Base-by-base conservation (phyloP, 2,888 invertebrate genomes). In the Leptinotarsa tumamoca region DNA sequence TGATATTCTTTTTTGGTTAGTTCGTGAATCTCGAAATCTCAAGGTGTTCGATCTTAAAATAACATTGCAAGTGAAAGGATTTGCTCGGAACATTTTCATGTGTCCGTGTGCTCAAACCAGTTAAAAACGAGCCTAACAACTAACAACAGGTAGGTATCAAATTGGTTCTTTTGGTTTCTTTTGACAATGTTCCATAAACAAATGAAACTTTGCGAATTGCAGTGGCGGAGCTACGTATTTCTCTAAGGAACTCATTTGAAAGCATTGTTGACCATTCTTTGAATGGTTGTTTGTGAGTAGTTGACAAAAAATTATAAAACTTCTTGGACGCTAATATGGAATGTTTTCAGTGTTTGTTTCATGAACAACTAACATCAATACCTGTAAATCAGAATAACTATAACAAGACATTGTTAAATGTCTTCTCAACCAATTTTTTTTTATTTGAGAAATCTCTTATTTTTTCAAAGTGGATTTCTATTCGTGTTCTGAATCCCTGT, bases 101-200 rank as follows among this genome's bases (percentile, higher is more conserved):
- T 68, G 58, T 58, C 63, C 33, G 63, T 63, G 43, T 63, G 17
- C 69, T 70, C 49, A 58, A 67, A 76, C 67, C 51, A 72, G 73
- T 70, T 61, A 52, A 67, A 69, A 76, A 69, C 67, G 70, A 73
- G 72, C 67, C 72, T 76, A 61, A 76, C 76, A 71, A 76, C 72
- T 76, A 61, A 76, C 76, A 76, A 76, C 76, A 76, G 76, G 76
- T 76, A 70, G 76, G 73, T 76, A 72, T 76, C 70, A 67, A 73
- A 67, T 67, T 61, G 51, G 43, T 73, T 71, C 72, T 76, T 72
- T 68, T 72, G 51, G 43, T 71, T 66, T 63, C 43, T 66, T 72
- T 67, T 56, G 33, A 70, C 15, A 49, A 58, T 73, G 68, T 70
- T 51, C 72, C 51, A 67, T 73, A 70, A 76, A 58, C 67, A 56